phyloP scores from a whole-genome alignment of 2,888 invertebrate genomes.

The Priocnemis perturbator region DNA sequence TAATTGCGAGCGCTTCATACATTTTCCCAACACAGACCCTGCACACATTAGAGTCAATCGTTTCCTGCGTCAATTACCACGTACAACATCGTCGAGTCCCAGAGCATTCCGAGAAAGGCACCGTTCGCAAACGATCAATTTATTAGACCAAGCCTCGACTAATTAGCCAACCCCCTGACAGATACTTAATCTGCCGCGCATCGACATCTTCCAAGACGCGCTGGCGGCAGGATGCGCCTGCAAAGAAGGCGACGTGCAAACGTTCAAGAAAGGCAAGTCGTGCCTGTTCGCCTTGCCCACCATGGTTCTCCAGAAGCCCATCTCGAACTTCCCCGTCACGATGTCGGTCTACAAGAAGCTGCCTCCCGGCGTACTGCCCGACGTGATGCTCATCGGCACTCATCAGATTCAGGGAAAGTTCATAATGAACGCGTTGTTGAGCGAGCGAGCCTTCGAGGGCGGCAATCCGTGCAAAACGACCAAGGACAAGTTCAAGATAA shows the following conservation, averaged over 20 bases:
- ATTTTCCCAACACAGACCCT: too few species aligned
- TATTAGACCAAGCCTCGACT: too few species aligned
- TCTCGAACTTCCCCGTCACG: conserved; percentile 78
- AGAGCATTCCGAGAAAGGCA: too few species aligned
- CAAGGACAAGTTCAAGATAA: conserved; percentile 79
- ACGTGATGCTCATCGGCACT: conserved; percentile 80
- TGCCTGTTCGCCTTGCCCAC: conserved; percentile 82
- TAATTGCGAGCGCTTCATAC: too few species aligned
- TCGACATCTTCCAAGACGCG: conserved; percentile 80
- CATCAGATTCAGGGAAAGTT: conserved; percentile 79
- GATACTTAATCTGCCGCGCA: conserved; percentile 78
- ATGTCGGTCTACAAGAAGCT: conserved; percentile 79
- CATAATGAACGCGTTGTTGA: conserved; percentile 79
- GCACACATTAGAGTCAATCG: too few species aligned
- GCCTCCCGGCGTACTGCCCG: conserved; percentile 80
- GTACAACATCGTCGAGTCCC: too few species aligned
- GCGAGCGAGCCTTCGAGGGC: conserved; percentile 69
- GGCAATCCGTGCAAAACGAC: conserved; percentile 78
- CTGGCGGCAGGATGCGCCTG: conserved; percentile 73
- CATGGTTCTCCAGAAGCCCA: conserved; percentile 76
- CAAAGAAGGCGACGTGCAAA: conserved; percentile 74
- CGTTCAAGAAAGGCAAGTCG: conserved; percentile 81
- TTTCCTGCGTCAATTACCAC: too few species aligned
- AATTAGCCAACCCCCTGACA: conserved; percentile 29
- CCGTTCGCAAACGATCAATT: too few species aligned